Conservation (phyloP, 2,113 vertebrate genomes). For the Zootoca vivipara region DNA sequence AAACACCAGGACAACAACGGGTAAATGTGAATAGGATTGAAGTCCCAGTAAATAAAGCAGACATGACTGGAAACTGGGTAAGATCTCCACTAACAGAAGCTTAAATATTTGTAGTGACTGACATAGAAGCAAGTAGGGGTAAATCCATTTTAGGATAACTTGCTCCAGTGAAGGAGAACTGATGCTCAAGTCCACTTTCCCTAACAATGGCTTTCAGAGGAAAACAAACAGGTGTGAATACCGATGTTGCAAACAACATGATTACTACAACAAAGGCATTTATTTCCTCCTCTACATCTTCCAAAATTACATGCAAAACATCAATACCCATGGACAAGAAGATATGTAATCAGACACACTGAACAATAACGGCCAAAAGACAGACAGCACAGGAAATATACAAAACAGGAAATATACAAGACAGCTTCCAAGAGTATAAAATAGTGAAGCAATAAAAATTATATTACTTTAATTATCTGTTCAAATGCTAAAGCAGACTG, state of each 20-base stretch:
- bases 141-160: neutral
- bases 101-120: neutral
- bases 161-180: neutral
- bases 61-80: neutral
- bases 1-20: too few species aligned
- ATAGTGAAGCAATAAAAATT: neutral
- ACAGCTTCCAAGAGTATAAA: neutral
- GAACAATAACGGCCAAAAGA: slow-evolving; percentile 1
- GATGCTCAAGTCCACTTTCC: neutral
- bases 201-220: neutral
- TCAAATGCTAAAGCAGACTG: slow-evolving; percentile 94
- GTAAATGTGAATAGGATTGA: neutral
- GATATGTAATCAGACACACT: neutral
- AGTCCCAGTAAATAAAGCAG: neutral
- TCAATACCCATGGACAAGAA: neutral
- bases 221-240: neutral
- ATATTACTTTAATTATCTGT: slow-evolving; percentile 93
- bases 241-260: neutral
- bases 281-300: neutral
- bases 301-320: neutral
- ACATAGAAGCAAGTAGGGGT: neutral
- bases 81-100: neutral
- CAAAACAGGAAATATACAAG: neutral
- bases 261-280: neutral
- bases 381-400: neutral